Evolutionary conservation across 2,113 vertebrate species (phyloP), one percentile per base, ranked within the genome.

Genomic region (Illadopsis cleaveri): DNA sequence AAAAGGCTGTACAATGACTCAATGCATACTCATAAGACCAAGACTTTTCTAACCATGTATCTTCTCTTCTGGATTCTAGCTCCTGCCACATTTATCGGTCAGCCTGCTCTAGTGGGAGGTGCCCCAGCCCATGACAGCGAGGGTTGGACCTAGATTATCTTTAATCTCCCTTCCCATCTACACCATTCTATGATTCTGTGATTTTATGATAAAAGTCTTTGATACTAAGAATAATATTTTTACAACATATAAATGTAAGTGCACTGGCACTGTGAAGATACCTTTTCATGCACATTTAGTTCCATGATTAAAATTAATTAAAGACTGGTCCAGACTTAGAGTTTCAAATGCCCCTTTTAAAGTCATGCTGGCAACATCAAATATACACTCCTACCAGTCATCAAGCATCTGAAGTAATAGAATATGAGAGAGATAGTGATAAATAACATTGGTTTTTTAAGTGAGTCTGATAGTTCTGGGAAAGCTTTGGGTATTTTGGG

Each of bases 81-180:
- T 92, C 25, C 31, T 88, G 37, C 13, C 18, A 77, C 15, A 54
- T 57, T 40, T 85, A 69, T 50, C 61, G 82, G 15, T 31, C 28
- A 76, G 2, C n/a, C 21, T 38, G 45, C 24, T 48, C 30, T 15
- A 23, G 17, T 31, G 30, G 38, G 45, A 47, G 16, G 9, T 53
- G 40, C 54, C 25, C 17, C 47, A 47, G 47, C 5, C 53, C 38
- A 27, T 9, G n/a, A n/a, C n/a, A 68, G 17, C 0, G 0, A 54
- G 54, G 53, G 11, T 0, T 35, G 38, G 21, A 69, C 10, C 10
- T 31, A 19, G 10, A 42, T 47, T 24, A 60, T 18, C 23, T 60
- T 30, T 35, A 35, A 40, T 22, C 16, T 54, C 17, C 8, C 61
- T 82, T 76, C 30, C 5, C 35, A 68, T 61, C 21, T 50, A 27